These are phyloP conservation scores for Murina feae DNA, from an alignment of 2,113 vertebrate species.

Conservation along the genomic window DNA sequence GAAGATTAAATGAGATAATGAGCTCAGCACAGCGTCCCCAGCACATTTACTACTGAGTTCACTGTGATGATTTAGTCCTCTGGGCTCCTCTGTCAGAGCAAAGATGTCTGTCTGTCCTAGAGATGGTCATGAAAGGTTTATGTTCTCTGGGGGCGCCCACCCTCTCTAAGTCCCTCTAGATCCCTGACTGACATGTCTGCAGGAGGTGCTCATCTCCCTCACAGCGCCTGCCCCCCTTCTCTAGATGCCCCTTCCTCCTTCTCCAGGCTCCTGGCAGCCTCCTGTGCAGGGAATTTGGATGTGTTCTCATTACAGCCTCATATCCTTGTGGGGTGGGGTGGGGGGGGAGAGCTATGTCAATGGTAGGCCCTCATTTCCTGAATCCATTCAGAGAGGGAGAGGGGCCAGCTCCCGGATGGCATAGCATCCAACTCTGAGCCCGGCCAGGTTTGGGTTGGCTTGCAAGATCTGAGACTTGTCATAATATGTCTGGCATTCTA, in stretches of 20 bases:
- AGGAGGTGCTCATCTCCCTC: not conserved
- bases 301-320: not conserved
- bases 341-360: not conserved
- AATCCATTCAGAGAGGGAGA: not conserved
- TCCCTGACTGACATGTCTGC: not conserved
- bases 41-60: not conserved
- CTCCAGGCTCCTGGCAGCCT: not conserved
- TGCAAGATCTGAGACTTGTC: not conserved
- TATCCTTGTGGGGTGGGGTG: not conserved
- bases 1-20: not conserved
- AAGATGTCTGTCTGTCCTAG: not conserved
- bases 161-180: not conserved
- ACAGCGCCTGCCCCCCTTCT: not conserved
- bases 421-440: not conserved
- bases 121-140: slow-evolving; percentile 7
- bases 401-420: not conserved
- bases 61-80: not conserved
- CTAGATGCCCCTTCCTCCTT: not conserved
- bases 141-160: not conserved
- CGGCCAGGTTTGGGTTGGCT: slow-evolving; percentile 26
- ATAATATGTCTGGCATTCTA: slow-evolving; percentile 27
- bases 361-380: not conserved
- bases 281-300: not conserved
- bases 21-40: not conserved
- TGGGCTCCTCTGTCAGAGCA: not conserved